Evolutionary conservation across 2,113 vertebrate genomes (phyloP).

Genomic region (Canis aureus): DNA sequence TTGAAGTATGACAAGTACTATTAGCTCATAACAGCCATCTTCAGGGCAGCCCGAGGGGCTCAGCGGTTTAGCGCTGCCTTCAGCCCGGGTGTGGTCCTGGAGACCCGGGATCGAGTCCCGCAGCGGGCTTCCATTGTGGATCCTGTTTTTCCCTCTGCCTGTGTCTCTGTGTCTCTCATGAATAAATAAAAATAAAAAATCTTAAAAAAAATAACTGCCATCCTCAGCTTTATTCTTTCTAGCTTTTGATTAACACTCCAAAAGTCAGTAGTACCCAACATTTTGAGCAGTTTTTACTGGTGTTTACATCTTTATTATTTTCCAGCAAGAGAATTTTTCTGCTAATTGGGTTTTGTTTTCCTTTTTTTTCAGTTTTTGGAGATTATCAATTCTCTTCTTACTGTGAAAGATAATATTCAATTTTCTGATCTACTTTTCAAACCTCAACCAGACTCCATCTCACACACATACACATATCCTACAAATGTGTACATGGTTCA

Average conservation of each 20-base stretch:
- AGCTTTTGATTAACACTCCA: background rate
- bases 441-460: background rate
- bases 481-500: background rate
- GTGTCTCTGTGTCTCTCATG: too few species aligned
- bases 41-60: background rate
- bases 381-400: slow-evolving; percentile 6
- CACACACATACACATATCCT: background rate
- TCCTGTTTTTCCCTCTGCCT: too few species aligned
- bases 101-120: too few species aligned
- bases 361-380: slow-evolving; percentile 32
- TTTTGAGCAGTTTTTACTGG: slow-evolving; percentile 7
- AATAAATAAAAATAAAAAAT: too few species aligned
- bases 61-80: too few species aligned
- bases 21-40: background rate
- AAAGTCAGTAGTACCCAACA: background rate
- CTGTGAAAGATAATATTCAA: background rate
- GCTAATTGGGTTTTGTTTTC: background rate
- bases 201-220: background rate
- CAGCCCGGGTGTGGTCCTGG: too few species aligned
- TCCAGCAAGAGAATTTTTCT: background rate
- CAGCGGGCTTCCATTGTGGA: too few species aligned
- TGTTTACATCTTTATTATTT: background rate
- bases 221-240: background rate
- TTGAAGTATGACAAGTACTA: slow-evolving; percentile 29
- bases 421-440: background rate